Evolutionary conservation across 2,888 invertebrate species (phyloP), one percentile per base, ranked within the genome.

Genomic region (Bembecia ichneumoniformis): DNA sequence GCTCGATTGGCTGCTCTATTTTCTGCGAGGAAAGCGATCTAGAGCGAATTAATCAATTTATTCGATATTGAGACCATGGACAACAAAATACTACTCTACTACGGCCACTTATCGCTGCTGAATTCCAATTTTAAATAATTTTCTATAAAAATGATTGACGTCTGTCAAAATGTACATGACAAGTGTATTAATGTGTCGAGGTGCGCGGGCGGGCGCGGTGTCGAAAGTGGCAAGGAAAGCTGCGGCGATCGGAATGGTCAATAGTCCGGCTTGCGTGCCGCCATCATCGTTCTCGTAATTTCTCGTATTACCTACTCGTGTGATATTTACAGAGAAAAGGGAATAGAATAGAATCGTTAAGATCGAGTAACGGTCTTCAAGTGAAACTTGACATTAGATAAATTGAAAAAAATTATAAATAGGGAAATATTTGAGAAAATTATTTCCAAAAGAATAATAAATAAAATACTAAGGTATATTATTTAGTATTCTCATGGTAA

Each of bases 151-250:
- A 40, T 40, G 11, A 40, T n/a, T 13, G 40, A 40, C 40, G 7
- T 7, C 40, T 13, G 40, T 40, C 13, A 40, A 13, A 40, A 40
- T 54, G 49, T 55, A 36, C 48, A 61, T 63, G 64, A 66, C 64
- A 63, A 64, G 66, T 68, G 64, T 79, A 77, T 82, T 83, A 82
- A 80, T 81, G 70, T 77, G 76, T 72, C 63, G 64, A 65, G 69
- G 73, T 74, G 77, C 72, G 65, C 67, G 66, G n/a, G n/a, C 63
- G 52, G 58, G 60, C 62, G 66, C 61, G 51, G 52, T 57, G 74
- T 78, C 69, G 81, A 84, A 82, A 86, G 86, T 79, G 73, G 74
- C 74, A 68, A 80, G 65, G 83, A 83, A 84, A 84, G 83, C 81
- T 79, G 78, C 64, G 59, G 57, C 70, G 64, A 66, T 70, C 66